A percentile compares a stretch with the other conserved stretches of the same genome.
phyloP scores from a whole-genome alignment of 2,113 vertebrate species.

The Psittacus erithacus region DNA sequence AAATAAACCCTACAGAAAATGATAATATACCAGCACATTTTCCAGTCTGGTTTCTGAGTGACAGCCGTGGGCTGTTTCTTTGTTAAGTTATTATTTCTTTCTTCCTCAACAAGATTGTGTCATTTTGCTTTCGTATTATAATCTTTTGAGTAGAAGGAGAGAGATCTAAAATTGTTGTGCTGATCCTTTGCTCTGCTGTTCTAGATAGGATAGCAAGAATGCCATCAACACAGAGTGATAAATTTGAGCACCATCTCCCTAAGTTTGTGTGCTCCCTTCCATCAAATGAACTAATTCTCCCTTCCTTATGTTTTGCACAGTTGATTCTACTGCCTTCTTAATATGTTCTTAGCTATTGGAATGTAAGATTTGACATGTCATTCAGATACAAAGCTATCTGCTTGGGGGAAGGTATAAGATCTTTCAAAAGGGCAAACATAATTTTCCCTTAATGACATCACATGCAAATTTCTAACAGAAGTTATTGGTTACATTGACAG shows the following conservation, averaged over 20 bases:
- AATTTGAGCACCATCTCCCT: not conserved
- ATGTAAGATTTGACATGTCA: not conserved
- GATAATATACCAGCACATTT: slow-evolving; percentile 10
- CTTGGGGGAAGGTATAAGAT: not conserved
- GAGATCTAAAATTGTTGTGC: not conserved
- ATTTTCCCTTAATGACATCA: not conserved
- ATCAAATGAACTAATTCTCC: not conserved
- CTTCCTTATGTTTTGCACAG: not conserved
- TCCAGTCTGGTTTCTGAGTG: slow-evolving; percentile 17
- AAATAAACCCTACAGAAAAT: slow-evolving; percentile 14
- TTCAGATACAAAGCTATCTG: not conserved
- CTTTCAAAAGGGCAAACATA: not conserved
- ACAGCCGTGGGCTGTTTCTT: not conserved
- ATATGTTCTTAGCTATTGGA: not conserved
- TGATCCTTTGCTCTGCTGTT: not conserved
- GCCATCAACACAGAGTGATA: not conserved
- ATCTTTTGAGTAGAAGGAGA: not conserved
- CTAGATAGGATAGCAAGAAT: not conserved
- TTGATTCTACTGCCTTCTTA: not conserved
- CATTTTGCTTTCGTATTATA: not conserved
- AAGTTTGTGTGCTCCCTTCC: not conserved
- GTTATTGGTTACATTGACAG: not conserved
- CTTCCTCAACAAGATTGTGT: not conserved
- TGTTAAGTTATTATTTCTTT: not conserved
- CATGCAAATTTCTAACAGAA: not conserved